These are phyloP conservation scores for human (Homo sapiens) DNA, from an alignment of 2,113 vertebrate species.

Conservation along the genomic window DNA sequence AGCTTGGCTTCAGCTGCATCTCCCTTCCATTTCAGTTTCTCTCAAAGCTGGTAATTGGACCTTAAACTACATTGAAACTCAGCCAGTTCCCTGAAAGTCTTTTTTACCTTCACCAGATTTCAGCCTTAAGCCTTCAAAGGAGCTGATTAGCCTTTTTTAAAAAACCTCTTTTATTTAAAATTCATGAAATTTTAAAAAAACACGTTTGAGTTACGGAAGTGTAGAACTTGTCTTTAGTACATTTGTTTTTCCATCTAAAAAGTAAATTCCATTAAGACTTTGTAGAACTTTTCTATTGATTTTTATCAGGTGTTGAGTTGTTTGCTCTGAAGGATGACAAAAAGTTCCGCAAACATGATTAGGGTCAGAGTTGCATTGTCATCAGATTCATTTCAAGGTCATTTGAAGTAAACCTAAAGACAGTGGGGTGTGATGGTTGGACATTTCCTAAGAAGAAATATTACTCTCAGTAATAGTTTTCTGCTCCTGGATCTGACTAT, in stretches of 20 bases:
- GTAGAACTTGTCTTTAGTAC: neutral
- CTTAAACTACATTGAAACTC: neutral
- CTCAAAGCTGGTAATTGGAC: neutral
- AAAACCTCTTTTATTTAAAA: neutral
- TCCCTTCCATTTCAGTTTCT: neutral
- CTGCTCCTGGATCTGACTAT: accelerated
- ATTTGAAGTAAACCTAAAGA: constrained; percentile 33
- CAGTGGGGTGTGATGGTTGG: neutral
- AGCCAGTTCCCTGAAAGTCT: neutral
- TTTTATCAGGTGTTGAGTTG: constrained; percentile 65
- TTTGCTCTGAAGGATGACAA: constrained; percentile 55
- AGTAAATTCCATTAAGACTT: neutral
- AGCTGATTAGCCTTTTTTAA: neutral
- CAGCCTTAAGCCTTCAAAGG: neutral
- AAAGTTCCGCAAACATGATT: constrained; percentile 41
- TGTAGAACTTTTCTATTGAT: constrained; percentile 52
- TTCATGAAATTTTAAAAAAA: neutral
- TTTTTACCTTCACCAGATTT: neutral
- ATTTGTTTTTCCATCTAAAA: constrained; percentile 38
- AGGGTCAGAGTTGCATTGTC: neutral
- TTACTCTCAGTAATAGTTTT: neutral
- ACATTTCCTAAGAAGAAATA: neutral
- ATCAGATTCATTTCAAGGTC: neutral
- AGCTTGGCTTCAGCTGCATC: neutral
- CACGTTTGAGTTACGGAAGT: neutral